Base-by-base conservation (phyloP, 2,113 vertebrate genomes). In the Psilopogon haemacephalus region DNA sequence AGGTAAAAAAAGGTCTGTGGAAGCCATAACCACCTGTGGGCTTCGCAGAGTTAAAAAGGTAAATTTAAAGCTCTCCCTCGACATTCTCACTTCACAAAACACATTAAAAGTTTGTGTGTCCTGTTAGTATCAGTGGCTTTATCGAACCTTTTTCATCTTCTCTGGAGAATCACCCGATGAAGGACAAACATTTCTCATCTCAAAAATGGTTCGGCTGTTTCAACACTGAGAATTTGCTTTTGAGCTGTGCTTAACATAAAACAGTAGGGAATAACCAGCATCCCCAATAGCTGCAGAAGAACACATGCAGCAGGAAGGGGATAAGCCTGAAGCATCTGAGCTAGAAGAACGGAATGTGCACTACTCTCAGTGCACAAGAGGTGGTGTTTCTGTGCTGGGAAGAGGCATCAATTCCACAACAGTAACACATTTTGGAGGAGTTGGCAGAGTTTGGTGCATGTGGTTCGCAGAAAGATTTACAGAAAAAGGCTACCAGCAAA, bases 401-500 rank as follows among this genome's bases (percentile, higher is more conserved):
- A 92, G 74, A 65, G 65, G 81, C 63, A 77, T 33, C 35, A 89
- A 86, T 88, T 94, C 62, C 68, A 91, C 74, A 88, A 83, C 37
- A 68, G 42, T 30, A 46, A 64, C 5, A 73, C 9, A 67, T 70
- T 74, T 75, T 79, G 32, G 70, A 42, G 11, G 83, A 89, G 84
- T 77, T 37, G 42, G 24, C 71, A 44, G 21, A 81, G 85, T 84
- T 90, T 62, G 76, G 83, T 86, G 42, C 24, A 79, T 5, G 15
- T 30, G 50, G 63, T 62, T 95, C 28, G 37, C 84, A 95, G 84
- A 90, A 60, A 80, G 26, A 40, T 95, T 75, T 62, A 68, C 33
- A 89, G 86, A 96, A 84, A 32, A 9, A 48, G 73, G 64, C 15
- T 52, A 70, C 35, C 5, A 4, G 58, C 35, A 48, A 59, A 52